Percentiles rank a stretch among this genome's conserved stretches.
Conservation (phyloP, 2,113 vertebrate genomes). For the Pipa parva region DNA sequence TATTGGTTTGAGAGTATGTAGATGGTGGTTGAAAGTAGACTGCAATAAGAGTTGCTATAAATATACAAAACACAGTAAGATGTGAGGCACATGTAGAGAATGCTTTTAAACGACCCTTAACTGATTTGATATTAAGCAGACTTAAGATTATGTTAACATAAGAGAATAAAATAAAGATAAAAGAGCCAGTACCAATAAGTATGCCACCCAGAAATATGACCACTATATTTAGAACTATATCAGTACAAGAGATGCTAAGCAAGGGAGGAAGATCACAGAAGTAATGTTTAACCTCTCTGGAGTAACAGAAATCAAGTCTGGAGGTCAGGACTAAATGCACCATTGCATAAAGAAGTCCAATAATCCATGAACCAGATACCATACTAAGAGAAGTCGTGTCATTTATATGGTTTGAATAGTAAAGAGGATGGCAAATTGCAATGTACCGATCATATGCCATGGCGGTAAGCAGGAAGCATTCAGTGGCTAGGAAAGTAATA, state of each 20-base stretch:
- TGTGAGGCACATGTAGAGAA: conserved; percentile 10
- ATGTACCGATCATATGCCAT: conserved; percentile 14
- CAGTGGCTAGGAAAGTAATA: neutral
- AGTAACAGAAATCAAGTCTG: conserved; percentile 1
- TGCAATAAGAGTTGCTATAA: conserved; percentile 2
- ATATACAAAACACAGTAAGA: neutral
- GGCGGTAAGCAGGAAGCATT: neutral
- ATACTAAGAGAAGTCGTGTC: neutral
- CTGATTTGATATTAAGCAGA: neutral
- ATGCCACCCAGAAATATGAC: neutral
- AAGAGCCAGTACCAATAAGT: neutral
- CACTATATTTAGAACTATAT: neutral
- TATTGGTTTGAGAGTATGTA: neutral
- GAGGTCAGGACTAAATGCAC: neutral
- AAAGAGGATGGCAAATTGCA: conserved; percentile 3
- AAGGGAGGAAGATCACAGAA: conserved; percentile 12
- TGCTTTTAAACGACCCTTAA: neutral
- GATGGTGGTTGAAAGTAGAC: conserved; percentile 5
- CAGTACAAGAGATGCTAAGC: neutral
- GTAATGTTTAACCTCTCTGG: neutral
- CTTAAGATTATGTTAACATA: neutral
- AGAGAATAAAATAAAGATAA: neutral
- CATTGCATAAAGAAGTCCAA: neutral
- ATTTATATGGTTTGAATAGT: neutral
- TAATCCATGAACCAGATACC: neutral